These are phyloP conservation scores for Gobiocypris rarus DNA, from an alignment of 2,113 vertebrate genomes.

Conservation along the genomic window DNA sequence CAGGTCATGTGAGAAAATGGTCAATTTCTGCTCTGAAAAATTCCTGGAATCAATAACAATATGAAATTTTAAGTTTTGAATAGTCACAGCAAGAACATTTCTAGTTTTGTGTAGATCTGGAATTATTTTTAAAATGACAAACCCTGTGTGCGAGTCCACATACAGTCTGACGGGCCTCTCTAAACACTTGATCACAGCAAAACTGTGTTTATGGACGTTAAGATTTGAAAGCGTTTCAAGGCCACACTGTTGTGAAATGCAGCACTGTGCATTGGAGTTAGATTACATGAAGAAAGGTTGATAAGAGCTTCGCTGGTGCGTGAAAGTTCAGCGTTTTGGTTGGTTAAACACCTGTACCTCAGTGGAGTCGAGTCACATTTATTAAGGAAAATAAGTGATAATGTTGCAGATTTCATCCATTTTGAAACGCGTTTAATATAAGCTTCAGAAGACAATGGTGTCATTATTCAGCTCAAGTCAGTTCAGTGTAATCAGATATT, in stretches of 20 bases:
- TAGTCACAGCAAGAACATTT: not conserved
- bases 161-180: not conserved
- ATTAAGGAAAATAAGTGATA: too few relatives aligned
- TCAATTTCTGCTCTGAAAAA: not conserved
- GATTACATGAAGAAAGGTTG: not conserved
- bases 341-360: not conserved
- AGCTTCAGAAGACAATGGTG: too few relatives aligned
- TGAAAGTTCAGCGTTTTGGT: not conserved
- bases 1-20: not conserved
- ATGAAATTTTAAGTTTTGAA: not conserved
- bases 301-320: not conserved
- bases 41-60: not conserved
- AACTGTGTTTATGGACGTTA: not conserved
- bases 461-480: too few relatives aligned
- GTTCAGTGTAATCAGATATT: not conserved
- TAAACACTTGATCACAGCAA: not conserved
- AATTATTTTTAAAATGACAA: not conserved
- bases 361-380: not conserved
- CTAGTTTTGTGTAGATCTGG: not conserved
- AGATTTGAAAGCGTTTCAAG: not conserved
- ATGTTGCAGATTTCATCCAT: too few relatives aligned
- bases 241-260: not conserved
- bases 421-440: too few relatives aligned
- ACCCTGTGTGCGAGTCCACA: too few relatives aligned
- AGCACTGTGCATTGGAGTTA: not conserved